These are phyloP conservation scores for Eupithecia tripunctaria DNA, from an alignment of 2,888 invertebrate species.

Conservation along the genomic window DNA sequence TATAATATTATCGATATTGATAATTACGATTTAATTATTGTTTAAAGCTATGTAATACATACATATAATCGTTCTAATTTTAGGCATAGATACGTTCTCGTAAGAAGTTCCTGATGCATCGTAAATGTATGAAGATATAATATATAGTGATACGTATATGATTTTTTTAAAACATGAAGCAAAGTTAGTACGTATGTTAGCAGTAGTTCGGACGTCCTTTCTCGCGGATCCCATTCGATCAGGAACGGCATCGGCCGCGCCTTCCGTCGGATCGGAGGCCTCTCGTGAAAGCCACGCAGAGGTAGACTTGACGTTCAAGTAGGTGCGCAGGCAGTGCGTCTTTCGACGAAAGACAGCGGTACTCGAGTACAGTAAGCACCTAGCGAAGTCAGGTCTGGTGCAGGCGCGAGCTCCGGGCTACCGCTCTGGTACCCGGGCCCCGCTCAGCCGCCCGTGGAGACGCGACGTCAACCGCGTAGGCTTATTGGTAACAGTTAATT, in stretches of 20 bases:
- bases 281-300: constrained; percentile 34
- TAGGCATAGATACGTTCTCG: constrained; percentile 85
- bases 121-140: constrained; percentile 83
- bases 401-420: constrained; percentile 44
- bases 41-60: constrained; percentile 86
- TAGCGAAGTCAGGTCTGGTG: constrained; percentile 23
- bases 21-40: constrained; percentile 86
- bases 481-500: constrained; percentile 84
- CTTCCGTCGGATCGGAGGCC: constrained; percentile 45
- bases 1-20: constrained; percentile 86
- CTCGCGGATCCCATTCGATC: constrained; percentile 66
- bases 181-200: constrained; percentile 83
- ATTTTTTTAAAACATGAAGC: constrained; percentile 83
- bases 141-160: constrained; percentile 84
- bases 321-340: constrained; percentile 47
- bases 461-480: constrained; percentile 81
- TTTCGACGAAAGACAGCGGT: constrained; percentile 44
- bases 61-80: constrained; percentile 86
- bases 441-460: constrained; percentile 72
- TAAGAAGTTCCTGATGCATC: constrained; percentile 86
- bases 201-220: constrained; percentile 83
- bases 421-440: constrained; percentile 44
- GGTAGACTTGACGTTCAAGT: constrained; percentile 46
- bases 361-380: constrained; percentile 35
- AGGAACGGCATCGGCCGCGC: constrained; percentile 49